Conservation (phyloP, 2,797 vertebrate genomes). For the Pipistrellus pipistrellus region DNA sequence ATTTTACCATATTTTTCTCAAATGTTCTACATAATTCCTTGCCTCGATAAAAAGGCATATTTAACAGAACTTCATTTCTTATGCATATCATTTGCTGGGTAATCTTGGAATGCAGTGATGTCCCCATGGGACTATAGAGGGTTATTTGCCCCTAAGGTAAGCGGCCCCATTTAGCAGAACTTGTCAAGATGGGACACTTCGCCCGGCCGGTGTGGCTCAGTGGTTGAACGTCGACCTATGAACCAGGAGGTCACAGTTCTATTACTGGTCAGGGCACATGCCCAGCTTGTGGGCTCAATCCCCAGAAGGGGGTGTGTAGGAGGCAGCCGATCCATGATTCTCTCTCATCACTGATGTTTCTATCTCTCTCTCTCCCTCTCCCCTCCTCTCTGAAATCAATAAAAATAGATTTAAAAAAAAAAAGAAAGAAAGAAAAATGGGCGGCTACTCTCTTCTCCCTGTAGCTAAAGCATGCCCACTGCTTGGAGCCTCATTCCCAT, state of each 20-base stretch:
- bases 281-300: too few species aligned
- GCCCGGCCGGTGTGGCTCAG: too few species aligned
- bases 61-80: not conserved
- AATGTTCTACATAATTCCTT: constrained; percentile 30
- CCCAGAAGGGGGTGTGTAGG: too few species aligned
- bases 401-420: too few species aligned
- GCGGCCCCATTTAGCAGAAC: not conserved
- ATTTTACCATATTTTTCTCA: constrained; percentile 36
- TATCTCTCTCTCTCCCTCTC: too few species aligned
- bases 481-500: not conserved
- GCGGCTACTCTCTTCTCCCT: not conserved
- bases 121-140: not conserved
- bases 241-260: too few species aligned
- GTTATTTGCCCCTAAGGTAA: not conserved
- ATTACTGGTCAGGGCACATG: too few species aligned
- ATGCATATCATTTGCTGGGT: not conserved
- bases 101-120: not conserved
- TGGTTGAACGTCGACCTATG: too few species aligned
- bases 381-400: too few species aligned
- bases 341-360: too few species aligned
- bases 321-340: too few species aligned
- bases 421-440: not conserved
- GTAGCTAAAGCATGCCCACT: not conserved
- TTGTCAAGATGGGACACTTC: not conserved
- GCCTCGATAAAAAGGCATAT: constrained; percentile 10